A percentile compares a stretch with the other conserved stretches of the same genome.
These are phyloP conservation scores for Geodia barretti DNA, from an alignment of 37 sponge, comb jelly and placozoan species.

Conservation along the genomic window DNA sequence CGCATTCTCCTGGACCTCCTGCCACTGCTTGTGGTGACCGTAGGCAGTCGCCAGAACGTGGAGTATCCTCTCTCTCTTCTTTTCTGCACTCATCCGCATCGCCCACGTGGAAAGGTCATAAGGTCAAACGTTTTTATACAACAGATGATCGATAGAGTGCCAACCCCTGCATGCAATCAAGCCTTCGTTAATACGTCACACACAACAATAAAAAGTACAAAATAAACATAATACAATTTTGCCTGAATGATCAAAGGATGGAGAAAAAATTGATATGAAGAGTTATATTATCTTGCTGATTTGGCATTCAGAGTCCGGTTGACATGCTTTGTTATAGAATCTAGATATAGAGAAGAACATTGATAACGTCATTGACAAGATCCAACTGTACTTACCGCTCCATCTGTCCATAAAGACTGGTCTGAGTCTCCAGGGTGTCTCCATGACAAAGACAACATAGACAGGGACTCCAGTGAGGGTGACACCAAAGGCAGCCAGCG, in stretches of 20 bases:
- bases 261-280: no score
- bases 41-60: not conserved
- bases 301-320: not conserved
- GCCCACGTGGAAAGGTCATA: no score
- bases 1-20: slow-evolving; percentile 2
- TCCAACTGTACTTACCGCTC: slow-evolving; percentile 62
- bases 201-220: not conserved
- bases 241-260: no score
- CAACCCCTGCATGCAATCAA: no score
- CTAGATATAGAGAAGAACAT: no score
- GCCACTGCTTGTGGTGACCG: slow-evolving; percentile 21
- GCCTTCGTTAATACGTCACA: no score
- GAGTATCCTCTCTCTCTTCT: not conserved
- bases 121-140: no score
- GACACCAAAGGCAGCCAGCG: slow-evolving; percentile 43
- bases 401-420: slow-evolving; percentile 40
- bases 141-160: no score
- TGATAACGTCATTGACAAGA: no score
- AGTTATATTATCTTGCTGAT: not conserved
- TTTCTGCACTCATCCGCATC: not conserved
- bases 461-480: slow-evolving; percentile 67
- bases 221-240: no score
- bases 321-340: not conserved
- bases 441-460: slow-evolving; percentile 69
- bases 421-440: slow-evolving; percentile 51